Percentiles rank a stretch among this genome's conserved stretches.
phyloP scores from a whole-genome alignment of 2,888 invertebrate species.

The Iphiclides podalirius region DNA sequence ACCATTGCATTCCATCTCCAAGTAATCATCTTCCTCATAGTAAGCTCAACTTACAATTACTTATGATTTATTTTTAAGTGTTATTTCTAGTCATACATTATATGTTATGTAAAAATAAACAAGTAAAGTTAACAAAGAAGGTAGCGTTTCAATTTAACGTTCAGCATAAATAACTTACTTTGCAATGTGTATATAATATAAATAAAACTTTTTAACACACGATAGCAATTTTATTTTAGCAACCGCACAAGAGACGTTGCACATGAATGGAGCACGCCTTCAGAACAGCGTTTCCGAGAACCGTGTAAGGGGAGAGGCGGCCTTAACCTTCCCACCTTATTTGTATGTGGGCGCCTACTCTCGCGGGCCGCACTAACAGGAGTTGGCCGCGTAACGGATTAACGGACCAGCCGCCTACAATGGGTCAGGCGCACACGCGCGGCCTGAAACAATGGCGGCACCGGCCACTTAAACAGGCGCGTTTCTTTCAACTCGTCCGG shows the following conservation, averaged over 20 bases:
- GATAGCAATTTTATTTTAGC: too few relatives aligned
- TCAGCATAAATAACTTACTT: too few relatives aligned
- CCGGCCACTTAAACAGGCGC: background rate
- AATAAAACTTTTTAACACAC: too few relatives aligned
- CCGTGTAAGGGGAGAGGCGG: background rate
- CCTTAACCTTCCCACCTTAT: slow-evolving; percentile 3
- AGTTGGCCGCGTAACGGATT: background rate
- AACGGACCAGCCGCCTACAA: background rate
- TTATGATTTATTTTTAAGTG: too few relatives aligned
- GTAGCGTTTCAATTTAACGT: too few relatives aligned
- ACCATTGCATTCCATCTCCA: too few relatives aligned
- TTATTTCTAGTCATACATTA: too few relatives aligned
- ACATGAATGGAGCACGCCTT: background rate
- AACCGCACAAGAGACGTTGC: background rate
- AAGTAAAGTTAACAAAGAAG: too few relatives aligned
- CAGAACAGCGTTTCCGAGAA: background rate
- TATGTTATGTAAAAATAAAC: too few relatives aligned
- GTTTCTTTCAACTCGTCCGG: background rate
- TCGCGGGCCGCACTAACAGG: slow-evolving; percentile 10
- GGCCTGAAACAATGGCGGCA: slow-evolving; percentile 17
- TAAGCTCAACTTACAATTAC: too few relatives aligned
- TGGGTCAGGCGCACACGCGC: background rate
- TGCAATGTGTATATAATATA: too few relatives aligned
- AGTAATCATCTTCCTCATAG: too few relatives aligned
- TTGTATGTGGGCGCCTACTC: slow-evolving; percentile 29